Base-by-base conservation (phyloP, 1,140 invertebrate genomes). In the Brachionus rubens region DNA sequence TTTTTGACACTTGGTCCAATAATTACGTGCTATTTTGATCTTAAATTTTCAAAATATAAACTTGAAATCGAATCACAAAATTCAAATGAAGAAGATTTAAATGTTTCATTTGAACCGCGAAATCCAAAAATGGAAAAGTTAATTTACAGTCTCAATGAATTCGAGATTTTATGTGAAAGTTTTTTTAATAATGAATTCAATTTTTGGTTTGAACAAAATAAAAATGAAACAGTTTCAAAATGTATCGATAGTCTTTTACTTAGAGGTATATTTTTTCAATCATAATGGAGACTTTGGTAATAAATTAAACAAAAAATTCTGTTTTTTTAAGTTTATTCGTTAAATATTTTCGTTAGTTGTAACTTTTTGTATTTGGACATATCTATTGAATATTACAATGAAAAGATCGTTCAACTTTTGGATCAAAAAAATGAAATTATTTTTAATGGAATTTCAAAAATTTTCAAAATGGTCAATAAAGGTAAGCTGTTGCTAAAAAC, bases 41-140 rank as follows among this genome's bases (percentile, higher is more conserved):
- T 59, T 16, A 59, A 59, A 36, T 59, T 59, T 59, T 59, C 54
- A n/a, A 59, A 59, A 36, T 59, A 59, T 36, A 59, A 59, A 59
- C 30, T 59, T 5, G 54, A 59, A 36, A 59, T 59, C 3, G 54
- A 59, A 59, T 59, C 54, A 16, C 54, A 36, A 36, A 59, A 59
- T 16, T 36, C 30, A 1, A 36, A 59, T 59, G 54, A 59, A 9
- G 54, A 59, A 36, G 54, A 59, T 21, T 59, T 59, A 16, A 33
- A 59, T 36, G n/a, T 14, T 36, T 59, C 54, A 19, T 16, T 59
- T 59, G 54, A 59, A 19, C 54, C 54, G 10, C 10, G 54, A 36
- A 36, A 59, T 59, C 36, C 30, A 7, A 59, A 59, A 59, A 59
- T 59, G 54, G 54, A 59, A 36, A 28, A 19, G 0, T 16, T 59